Evolutionary conservation across 1,140 invertebrate genomes (phyloP).

Genomic region (Choristoneura fumiferana): DNA sequence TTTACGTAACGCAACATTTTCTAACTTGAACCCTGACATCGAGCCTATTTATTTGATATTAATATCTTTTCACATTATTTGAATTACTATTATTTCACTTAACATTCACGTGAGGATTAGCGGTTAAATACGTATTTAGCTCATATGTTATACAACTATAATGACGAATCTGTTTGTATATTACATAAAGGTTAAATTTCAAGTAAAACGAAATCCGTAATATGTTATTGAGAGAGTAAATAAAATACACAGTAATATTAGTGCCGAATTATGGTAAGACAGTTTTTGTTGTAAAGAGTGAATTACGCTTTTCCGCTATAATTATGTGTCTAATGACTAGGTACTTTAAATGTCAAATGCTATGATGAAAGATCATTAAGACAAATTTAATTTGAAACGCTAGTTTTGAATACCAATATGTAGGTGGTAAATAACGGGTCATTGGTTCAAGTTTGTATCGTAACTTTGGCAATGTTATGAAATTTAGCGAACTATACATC

Average conservation of each 20-base stretch:
- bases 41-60: slow-evolving; percentile 14
- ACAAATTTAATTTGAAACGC: background rate
- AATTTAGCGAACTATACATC: background rate
- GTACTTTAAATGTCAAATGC: slow-evolving; percentile 8
- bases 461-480: background rate
- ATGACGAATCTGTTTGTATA: too few relatives aligned
- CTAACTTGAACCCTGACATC: slow-evolving; percentile 11
- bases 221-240: too few relatives aligned
- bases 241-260: background rate
- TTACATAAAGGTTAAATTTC: too few relatives aligned
- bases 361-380: slow-evolving; percentile 11
- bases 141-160: too few relatives aligned
- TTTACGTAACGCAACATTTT: slow-evolving; percentile 15
- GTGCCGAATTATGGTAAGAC: background rate
- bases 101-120: background rate
- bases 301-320: slow-evolving; percentile 7
- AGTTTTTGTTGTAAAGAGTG: background rate
- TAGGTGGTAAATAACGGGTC: background rate
- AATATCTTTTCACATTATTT: background rate
- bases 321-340: slow-evolving; percentile 9
- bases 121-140: background rate
- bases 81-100: slow-evolving; percentile 12
- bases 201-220: too few relatives aligned
- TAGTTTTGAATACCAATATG: background rate
- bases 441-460: slow-evolving; percentile 10